Base-by-base conservation (phyloP, 2,113 vertebrate genomes). In the Narcine bancroftii region DNA sequence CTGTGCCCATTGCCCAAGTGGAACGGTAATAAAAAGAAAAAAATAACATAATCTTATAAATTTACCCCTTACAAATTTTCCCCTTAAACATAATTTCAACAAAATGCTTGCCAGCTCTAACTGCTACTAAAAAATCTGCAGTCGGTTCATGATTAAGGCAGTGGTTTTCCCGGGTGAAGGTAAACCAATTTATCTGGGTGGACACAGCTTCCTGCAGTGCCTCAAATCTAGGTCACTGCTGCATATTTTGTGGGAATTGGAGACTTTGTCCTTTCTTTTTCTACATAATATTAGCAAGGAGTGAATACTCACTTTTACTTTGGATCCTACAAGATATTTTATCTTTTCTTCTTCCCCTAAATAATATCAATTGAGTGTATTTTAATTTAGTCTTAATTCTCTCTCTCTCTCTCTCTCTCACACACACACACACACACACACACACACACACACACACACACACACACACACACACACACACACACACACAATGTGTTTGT, bases 81-180 rank as follows among this genome's bases (percentile, higher is more conserved):
- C 47, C 26, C 29, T 81, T 50, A 24, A 17, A 39, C 15, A 29
- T 53, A 81, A 81, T 26, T 53, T 53, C 26, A 33, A 13, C 77
- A 50, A 13, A 53, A 81, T 10, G 2, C 11, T 26, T 81, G 10
- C 13, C 77, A 81, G 53, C 11, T 24, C 19, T 26, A 81, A 17
- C 29, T 53, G 26, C 47, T 81, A 50, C 24, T 24, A 53, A 81
- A n/a, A 81, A 50, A 36, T 56, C 53, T 63, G 7, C 17, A n/a
- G 47, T 92, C 92, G 93, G 11, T 92, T 60, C 89, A 79, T 93
- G 92, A 93, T 92, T 92, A 76, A 0, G 65, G 85, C 92, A 83
- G 72, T 92, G 92, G 91, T 93, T 92, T 92, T 92, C 65, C 92
- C 83, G 92, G 81, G 63, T 53, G 50, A 77, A 69, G 72, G 39